Base-by-base conservation (phyloP, 2,797 vertebrate genomes). In the Tamandua tetradactyla region DNA sequence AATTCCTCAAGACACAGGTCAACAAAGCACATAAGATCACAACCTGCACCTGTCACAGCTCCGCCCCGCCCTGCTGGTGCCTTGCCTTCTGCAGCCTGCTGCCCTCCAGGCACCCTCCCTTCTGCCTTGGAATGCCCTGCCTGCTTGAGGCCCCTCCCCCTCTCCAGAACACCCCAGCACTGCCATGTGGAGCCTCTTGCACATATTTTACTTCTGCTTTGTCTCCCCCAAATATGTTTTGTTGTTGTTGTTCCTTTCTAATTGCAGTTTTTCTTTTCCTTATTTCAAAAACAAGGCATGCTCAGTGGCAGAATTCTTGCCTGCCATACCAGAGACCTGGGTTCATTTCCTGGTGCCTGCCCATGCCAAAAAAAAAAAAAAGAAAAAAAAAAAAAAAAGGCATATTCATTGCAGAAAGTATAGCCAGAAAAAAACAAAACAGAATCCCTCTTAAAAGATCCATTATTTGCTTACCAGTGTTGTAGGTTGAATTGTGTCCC, bases 1-100 rank as follows among this genome's bases (percentile, higher is more conserved):
- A 92, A 93, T 93, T 91, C 93, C 79, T 74, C 40, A 89, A 74
- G 76, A 55, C 61, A 40, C 10, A 40, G 40, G n/a, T 89, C 92
- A 89, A 18, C 80, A 7, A 25, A 91, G 44, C 14, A 47, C 87
- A 12, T 35, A 13, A 66, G 49, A 40, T 78, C 76, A 17, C 78
- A 35, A 44, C 7, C n/a, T 6, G 68, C 89, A 93, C 90, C 94
- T 92, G 92, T 64, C 62, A 1, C 17, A 18, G 66, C 61, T 35
- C 42, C 0, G 0, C n/a, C 55, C 44, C 69, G n/a, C 14, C 76
- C 49, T 44, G 76, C 35, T 0, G 4, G 20, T 23, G 61, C 72
- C 44, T 32, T 23, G 27, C n/a, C 85, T 83, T 78, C 74, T 3
- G 0, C 49, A 14, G 32, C 83, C 59, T 37, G 10, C 78, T 80